Evolutionary conservation across 2,888 invertebrate genomes (phyloP), one percentile per base, ranked within the genome.

Genomic region (Clivina fossor): DNA sequence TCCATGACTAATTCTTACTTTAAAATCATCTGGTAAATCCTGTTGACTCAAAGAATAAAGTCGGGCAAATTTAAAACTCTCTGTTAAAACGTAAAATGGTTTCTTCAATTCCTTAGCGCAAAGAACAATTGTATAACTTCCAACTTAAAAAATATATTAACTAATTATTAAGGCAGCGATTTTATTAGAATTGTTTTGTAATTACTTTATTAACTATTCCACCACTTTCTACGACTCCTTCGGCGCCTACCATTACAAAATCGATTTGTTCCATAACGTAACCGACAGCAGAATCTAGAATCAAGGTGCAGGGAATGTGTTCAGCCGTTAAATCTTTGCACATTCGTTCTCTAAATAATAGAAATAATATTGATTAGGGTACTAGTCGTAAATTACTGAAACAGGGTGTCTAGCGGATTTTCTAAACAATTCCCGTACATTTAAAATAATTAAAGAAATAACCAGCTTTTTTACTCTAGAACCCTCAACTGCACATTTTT

Each of bases 141-240:
- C 93, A 65, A 93, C 85, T 78, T 22, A 72, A n/a, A n/a, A n/a
- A 74, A 62, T 30, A 63, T 59, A 58, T n/a, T n/a, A 33, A 30
- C 46, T n/a, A n/a, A n/a, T n/a, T n/a, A n/a, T n/a, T n/a, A n/a
- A n/a, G n/a, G n/a, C n/a, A n/a, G n/a, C n/a, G n/a, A n/a, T n/a
- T n/a, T n/a, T n/a, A n/a, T n/a, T n/a, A n/a, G n/a, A n/a, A n/a
- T 20, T 33, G 33, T 33, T n/a, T 33, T 18, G 19, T 22, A 46
- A 48, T 66, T 71, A 91, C 92, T 81, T 94, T 95, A 72, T 98
- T 99, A 32, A 99, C 93, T 63, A 99, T 94, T 16, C 99, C 99
- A 1, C 99, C 99, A 75, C 93, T 98, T 75, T 97, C 97, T 0
- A 95, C 91, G 32, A 99, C 96, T 1, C 95, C 96, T 74, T 99